phyloP scores from a whole-genome alignment of 2,797 vertebrate genomes.

The Tamandua tetradactyla region DNA sequence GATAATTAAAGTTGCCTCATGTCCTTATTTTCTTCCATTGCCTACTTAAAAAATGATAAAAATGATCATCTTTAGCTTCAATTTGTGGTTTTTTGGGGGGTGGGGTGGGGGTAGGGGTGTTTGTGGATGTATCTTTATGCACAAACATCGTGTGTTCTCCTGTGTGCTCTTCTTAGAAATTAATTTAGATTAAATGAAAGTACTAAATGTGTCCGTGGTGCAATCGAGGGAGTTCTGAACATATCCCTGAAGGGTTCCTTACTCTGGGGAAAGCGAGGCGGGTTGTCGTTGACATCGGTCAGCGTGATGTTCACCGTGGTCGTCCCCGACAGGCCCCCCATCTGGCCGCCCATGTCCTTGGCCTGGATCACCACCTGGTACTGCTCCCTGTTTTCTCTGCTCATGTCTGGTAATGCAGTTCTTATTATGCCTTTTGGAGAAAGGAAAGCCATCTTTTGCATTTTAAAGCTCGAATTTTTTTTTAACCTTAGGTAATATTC shows the following conservation, averaged over 20 bases:
- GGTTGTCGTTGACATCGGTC: slow-evolving; percentile 96
- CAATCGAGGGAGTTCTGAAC: slow-evolving; percentile 41
- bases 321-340: slow-evolving; percentile 96
- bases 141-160: neutral
- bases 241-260: slow-evolving; percentile 77
- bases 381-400: slow-evolving; percentile 94
- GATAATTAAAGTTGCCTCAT: neutral
- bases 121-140: neutral
- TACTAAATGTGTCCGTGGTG: neutral
- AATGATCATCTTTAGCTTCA: neutral
- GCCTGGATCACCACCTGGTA: slow-evolving; percentile 99
- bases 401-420: slow-evolving; percentile 97
- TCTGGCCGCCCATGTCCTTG: slow-evolving; percentile 99
- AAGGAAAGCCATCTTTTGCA: slow-evolving; percentile 35
- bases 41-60: neutral
- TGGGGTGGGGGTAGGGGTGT: too few species aligned
- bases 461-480: slow-evolving; percentile 24
- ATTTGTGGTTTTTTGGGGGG: neutral
- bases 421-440: slow-evolving; percentile 92
- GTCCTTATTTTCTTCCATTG: neutral
- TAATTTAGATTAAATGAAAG: too few species aligned
- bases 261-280: slow-evolving; percentile 97
- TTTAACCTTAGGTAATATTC: neutral
- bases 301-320: slow-evolving; percentile 96
- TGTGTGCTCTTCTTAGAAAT: neutral